Conservation (phyloP, 1,140 invertebrate species). For the Hylyphantes graminicola region DNA sequence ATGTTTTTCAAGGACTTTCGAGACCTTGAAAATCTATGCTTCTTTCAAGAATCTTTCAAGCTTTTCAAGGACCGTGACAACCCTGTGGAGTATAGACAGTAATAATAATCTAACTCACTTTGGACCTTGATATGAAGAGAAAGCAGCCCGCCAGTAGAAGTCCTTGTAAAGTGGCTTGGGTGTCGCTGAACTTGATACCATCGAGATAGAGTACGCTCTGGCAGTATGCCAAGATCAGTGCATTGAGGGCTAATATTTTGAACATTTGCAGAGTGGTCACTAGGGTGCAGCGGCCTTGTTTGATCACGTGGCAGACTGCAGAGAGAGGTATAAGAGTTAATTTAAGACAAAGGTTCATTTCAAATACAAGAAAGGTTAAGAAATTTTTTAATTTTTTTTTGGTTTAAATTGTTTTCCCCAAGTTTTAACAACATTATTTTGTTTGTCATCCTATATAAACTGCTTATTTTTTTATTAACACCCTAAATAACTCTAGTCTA, state of each 20-base stretch:
- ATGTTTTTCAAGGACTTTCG: no score
- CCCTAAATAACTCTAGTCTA: no score
- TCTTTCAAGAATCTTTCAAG: no score
- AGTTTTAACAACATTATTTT: no score
- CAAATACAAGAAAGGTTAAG: no score
- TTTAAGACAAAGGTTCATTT: not conserved
- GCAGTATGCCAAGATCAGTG: slow-evolving; percentile 96
- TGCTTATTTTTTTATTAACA: no score
- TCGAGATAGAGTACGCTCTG: slow-evolving; percentile 98
- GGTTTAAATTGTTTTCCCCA: no score
- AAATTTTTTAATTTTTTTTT: no score
- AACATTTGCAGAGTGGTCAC: slow-evolving; percentile 99
- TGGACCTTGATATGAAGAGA: slow-evolving; percentile 97
- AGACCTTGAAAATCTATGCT: no score
- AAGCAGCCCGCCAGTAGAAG: slow-evolving; percentile 95
- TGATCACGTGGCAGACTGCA: slow-evolving; percentile 97
- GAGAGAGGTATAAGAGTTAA: slow-evolving; percentile 41
- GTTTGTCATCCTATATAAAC: no score
- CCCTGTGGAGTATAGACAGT: not conserved
- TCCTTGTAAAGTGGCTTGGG: slow-evolving; percentile 91
- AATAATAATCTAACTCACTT: slow-evolving; percentile 74
- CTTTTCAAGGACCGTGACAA: no score
- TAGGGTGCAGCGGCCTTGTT: slow-evolving; percentile 97
- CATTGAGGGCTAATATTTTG: slow-evolving; percentile 99
- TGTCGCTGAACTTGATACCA: slow-evolving; percentile 97